Percentiles rank a stretch among this genome's conserved stretches.
Evolutionary conservation across 2,113 vertebrate genomes (phyloP).

Genomic region (Peromyscus californicus): DNA sequence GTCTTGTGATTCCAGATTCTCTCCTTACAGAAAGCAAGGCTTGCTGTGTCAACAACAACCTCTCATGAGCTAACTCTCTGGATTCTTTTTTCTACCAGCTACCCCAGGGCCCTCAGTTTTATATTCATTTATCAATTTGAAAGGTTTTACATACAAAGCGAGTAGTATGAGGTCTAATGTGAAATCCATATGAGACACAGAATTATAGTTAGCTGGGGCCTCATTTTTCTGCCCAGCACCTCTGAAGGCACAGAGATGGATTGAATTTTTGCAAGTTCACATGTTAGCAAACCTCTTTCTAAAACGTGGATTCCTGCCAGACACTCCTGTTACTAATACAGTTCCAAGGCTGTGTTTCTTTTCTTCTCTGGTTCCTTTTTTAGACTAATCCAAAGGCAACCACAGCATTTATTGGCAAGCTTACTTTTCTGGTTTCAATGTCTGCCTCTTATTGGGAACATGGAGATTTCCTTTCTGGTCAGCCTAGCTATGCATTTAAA

Average conservation of each 20-base stretch:
- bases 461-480: conserved; percentile 20
- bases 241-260: background rate
- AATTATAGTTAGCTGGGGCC: background rate
- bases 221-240: background rate
- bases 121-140: background rate
- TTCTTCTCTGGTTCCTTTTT: background rate
- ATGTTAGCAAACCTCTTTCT: background rate
- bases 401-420: background rate
- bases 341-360: background rate
- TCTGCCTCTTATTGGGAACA: background rate
- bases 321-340: background rate
- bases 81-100: conserved; percentile 5
- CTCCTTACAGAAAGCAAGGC: background rate
- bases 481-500: background rate
- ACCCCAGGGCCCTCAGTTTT: background rate
- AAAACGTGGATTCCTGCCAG: background rate
- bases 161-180: background rate
- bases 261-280: background rate
- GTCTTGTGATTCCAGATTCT: background rate
- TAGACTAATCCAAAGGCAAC: background rate
- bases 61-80: background rate
- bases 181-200: background rate
- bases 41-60: background rate
- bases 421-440: background rate
- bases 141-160: background rate